Percentiles rank a stretch among this genome's conserved stretches.
phyloP scores from a whole-genome alignment of 2,888 invertebrate genomes.

The Lithosia quadra region DNA sequence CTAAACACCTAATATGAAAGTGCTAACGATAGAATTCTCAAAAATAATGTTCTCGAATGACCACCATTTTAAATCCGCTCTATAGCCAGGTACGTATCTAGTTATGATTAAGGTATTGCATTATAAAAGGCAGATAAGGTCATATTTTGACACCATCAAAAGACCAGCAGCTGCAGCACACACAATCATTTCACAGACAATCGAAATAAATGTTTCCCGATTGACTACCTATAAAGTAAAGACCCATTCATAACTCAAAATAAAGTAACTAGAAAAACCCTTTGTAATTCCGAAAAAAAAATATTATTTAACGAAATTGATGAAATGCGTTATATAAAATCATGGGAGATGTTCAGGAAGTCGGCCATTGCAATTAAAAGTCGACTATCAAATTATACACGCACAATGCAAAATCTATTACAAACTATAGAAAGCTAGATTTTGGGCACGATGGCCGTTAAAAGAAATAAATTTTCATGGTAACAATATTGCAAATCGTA shows the following conservation, averaged over 20 bases:
- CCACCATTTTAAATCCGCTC: neutral
- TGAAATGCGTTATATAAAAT: constrained; percentile 5
- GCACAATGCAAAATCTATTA: neutral
- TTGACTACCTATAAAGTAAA: no score
- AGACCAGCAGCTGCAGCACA: neutral
- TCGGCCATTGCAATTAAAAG: neutral
- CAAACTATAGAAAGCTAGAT: neutral
- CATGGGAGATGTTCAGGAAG: neutral
- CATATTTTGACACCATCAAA: neutral
- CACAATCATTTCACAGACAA: constrained; percentile 10
- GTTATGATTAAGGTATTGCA: neutral
- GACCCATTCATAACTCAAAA: constrained; percentile 9
- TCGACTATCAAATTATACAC: constrained; percentile 9
- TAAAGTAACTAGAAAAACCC: constrained; percentile 3
- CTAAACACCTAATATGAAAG: no score
- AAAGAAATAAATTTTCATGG: neutral
- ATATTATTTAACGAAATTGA: constrained; percentile 12
- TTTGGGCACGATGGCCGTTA: neutral
- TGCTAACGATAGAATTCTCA: no score
- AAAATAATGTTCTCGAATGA: no score
- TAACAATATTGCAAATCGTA: neutral
- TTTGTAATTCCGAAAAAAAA: neutral
- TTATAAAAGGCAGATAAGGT: neutral
- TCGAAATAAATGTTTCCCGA: constrained; percentile 5
- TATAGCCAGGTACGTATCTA: neutral